Evolutionary conservation across 92 coral and sea anemone species (phyloP).

Genomic region (Paragorgia papillata): DNA sequence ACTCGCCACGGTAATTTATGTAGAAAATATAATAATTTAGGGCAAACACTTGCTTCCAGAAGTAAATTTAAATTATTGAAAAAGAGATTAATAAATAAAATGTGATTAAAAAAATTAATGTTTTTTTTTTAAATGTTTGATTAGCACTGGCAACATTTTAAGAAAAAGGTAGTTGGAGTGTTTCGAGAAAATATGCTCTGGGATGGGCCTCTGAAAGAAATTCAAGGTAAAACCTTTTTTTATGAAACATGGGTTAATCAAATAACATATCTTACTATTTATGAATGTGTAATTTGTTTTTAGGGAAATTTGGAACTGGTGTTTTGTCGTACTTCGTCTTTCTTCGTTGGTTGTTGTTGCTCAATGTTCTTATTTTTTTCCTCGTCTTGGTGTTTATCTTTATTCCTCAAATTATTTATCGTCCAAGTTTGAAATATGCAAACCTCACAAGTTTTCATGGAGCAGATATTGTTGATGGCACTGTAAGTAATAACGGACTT

Average conservation of each 20-base stretch:
- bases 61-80: neutral
- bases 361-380: slow-evolving; percentile 71
- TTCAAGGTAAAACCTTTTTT: slow-evolving; percentile 66
- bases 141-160: slow-evolving; percentile 96
- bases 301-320: slow-evolving; percentile 95
- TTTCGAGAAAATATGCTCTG: slow-evolving; percentile 77
- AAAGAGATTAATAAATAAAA: too few relatives aligned
- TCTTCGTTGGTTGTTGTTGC: slow-evolving; percentile 90
- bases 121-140: too few relatives aligned
- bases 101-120: too few relatives aligned
- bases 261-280: too few relatives aligned
- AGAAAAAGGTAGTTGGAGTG: slow-evolving; percentile 61
- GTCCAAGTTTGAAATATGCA: slow-evolving; percentile 60
- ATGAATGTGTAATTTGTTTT: neutral
- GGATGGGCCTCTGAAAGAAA: slow-evolving; percentile 75
- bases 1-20: slow-evolving; percentile 74
- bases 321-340: slow-evolving; percentile 87
- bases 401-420: slow-evolving; percentile 83
- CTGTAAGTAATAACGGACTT: slow-evolving; percentile 47
- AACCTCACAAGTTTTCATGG: slow-evolving; percentile 67
- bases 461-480: slow-evolving; percentile 84
- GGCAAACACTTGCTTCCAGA: neutral
- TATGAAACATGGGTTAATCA: too few relatives aligned
- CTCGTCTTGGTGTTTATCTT: slow-evolving; percentile 78
- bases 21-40: neutral